phyloP scores from a whole-genome alignment of 2,888 invertebrate genomes.

The Chymomyza caudatula region DNA sequence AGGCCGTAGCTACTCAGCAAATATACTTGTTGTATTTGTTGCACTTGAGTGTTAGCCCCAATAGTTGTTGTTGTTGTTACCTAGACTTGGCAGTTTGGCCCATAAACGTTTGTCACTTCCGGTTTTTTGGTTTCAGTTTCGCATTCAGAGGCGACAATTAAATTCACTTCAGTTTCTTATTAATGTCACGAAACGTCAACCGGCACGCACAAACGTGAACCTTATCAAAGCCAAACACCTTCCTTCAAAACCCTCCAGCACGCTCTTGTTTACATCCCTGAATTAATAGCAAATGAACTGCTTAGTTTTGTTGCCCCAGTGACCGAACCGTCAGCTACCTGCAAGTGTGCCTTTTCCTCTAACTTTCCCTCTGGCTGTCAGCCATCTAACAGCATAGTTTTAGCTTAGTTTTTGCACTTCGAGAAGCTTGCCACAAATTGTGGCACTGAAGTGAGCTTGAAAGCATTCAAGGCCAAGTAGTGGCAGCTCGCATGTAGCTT shows the following conservation, averaged over 20 bases:
- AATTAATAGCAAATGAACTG: conserved; percentile 57
- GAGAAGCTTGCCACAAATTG: conserved; percentile 42
- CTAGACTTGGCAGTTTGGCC: not conserved
- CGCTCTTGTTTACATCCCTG: not conserved
- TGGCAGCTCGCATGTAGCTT: conserved; percentile 5
- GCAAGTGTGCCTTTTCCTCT: conserved; percentile 5
- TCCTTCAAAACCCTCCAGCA: not conserved
- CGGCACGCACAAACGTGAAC: conserved; percentile 55
- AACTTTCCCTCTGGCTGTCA: conserved; percentile 19
- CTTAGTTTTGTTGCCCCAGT: conserved; percentile 38
- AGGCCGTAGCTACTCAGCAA: not conserved
- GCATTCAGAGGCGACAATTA: conserved; percentile 56
- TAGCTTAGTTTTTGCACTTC: conserved; percentile 35
- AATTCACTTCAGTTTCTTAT: conserved; percentile 65
- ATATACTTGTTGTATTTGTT: not conserved
- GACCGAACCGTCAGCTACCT: conserved; percentile 17
- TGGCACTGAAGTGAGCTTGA: conserved; percentile 29
- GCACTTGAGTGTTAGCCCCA: conserved; percentile 4
- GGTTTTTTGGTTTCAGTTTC: conserved; percentile 33
- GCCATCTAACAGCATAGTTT: conserved; percentile 31
- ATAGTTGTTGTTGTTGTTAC: conserved; percentile 23
- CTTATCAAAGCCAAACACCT: conserved; percentile 1
- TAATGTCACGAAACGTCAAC: conserved; percentile 62
- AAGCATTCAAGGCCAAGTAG: conserved; percentile 47
- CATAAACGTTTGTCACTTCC: conserved; percentile 34